phyloP scores from a whole-genome alignment of 2,888 invertebrate genomes.

The Erebia epiphron region DNA sequence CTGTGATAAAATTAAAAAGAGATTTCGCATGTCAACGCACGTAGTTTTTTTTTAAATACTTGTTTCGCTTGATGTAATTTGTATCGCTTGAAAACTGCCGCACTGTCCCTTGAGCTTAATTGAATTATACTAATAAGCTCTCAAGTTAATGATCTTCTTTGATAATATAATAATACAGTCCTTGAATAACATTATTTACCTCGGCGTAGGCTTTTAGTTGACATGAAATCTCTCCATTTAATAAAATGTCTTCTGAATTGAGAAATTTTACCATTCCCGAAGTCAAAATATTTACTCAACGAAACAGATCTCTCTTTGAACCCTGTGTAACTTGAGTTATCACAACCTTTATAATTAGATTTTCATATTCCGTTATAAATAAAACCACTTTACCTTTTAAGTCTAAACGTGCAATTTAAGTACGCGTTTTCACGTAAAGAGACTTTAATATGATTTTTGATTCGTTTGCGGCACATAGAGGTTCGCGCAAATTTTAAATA shows the following conservation, averaged over 20 bases:
- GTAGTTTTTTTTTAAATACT: no score
- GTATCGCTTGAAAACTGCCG: no score
- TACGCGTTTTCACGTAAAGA: slow-evolving; percentile 27
- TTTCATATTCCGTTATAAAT: slow-evolving; percentile 36
- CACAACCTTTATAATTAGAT: slow-evolving; percentile 35
- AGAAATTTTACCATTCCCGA: slow-evolving; percentile 23
- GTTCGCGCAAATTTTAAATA: slow-evolving; percentile 36
- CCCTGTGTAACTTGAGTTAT: slow-evolving; percentile 33
- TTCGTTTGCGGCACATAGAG: slow-evolving; percentile 40
- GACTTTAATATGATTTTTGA: slow-evolving; percentile 44
- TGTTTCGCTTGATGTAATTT: no score
- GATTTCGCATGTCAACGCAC: no score
- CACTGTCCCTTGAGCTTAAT: no score
- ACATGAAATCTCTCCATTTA: slow-evolving; percentile 28
- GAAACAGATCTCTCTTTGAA: slow-evolving; percentile 32
- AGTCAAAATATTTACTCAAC: slow-evolving; percentile 33
- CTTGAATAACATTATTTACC: slow-evolving; percentile 9
- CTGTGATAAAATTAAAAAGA: no score
- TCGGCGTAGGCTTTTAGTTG: slow-evolving; percentile 25
- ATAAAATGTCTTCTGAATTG: slow-evolving; percentile 28
- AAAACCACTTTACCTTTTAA: slow-evolving; percentile 33
- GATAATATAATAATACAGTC: slow-evolving; percentile 12
- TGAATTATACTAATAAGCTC: not conserved
- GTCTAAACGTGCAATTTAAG: slow-evolving; percentile 32
- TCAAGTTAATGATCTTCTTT: not conserved